These are phyloP conservation scores for Tapera naevia DNA, from an alignment of 2,797 vertebrate genomes.

Conservation along the genomic window DNA sequence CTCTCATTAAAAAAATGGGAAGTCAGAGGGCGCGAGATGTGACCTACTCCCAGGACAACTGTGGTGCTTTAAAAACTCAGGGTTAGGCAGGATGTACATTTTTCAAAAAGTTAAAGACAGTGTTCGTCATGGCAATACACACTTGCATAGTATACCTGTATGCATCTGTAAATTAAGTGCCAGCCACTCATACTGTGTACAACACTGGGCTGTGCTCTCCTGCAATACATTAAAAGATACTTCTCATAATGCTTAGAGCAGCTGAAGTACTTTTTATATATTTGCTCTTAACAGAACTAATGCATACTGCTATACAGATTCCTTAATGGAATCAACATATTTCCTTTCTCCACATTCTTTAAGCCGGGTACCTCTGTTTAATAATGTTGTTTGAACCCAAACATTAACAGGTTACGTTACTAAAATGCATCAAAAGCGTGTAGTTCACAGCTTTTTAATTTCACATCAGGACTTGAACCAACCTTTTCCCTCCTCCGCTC, in stretches of 20 bases:
- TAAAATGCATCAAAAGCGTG: constrained; percentile 34
- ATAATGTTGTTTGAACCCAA: constrained; percentile 70
- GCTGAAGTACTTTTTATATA: constrained; percentile 85
- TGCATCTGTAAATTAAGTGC: constrained; percentile 80
- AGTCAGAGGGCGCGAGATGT: constrained; percentile 51
- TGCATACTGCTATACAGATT: constrained; percentile 87
- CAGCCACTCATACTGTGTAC: constrained; percentile 78
- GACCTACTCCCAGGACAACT: constrained; percentile 65
- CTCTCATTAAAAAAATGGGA: constrained; percentile 30
- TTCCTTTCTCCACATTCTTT: constrained; percentile 87
- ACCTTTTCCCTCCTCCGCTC: constrained; percentile 24
- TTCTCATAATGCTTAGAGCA: constrained; percentile 74
- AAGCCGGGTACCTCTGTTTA: constrained; percentile 75
- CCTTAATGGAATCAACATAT: constrained; percentile 94
- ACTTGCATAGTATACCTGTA: constrained; percentile 92
- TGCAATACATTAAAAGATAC: constrained; percentile 75
- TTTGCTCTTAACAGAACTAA: constrained; percentile 87
- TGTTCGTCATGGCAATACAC: constrained; percentile 76
- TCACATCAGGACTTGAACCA: constrained; percentile 34
- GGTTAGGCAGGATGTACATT: constrained; percentile 68
- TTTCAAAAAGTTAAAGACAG: constrained; percentile 76
- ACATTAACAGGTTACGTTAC: constrained; percentile 69
- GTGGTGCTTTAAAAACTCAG: constrained; percentile 69
- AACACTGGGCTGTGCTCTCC: constrained; percentile 73
- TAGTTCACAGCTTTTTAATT: constrained; percentile 42